Evolutionary conservation across 2,888 invertebrate genomes (phyloP).

Genomic region (Macropis europaea): DNA sequence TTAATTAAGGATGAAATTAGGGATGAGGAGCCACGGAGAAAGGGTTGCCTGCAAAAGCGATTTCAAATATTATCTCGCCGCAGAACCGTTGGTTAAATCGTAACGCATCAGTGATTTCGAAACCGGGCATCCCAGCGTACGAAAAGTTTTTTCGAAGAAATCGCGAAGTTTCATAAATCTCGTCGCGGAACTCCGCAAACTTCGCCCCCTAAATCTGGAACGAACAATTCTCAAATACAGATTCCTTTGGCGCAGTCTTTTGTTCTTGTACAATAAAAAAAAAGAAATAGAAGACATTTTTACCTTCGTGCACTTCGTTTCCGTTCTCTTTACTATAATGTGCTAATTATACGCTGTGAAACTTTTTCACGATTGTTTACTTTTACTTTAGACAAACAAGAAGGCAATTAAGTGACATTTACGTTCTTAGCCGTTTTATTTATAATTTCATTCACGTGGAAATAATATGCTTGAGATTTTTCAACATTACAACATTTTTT

Average conservation of each 20-base stretch:
- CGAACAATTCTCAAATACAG: constrained; percentile 1
- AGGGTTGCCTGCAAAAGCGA: neutral
- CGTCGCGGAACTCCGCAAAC: constrained; percentile 8
- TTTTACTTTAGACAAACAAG: no score
- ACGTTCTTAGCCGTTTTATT: no score
- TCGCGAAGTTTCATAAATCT: constrained; percentile 37
- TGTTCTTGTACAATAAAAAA: neutral
- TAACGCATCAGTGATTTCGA: constrained; percentile 19
- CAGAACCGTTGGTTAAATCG: constrained; percentile 17
- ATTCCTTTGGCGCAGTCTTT: neutral
- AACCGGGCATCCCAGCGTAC: neutral
- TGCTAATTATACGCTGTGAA: no score
- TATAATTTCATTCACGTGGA: no score
- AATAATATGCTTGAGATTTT: no score
- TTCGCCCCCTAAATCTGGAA: constrained; percentile 15
- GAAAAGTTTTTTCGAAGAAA: constrained; percentile 20
- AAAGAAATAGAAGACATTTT: neutral
- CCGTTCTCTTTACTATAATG: neutral
- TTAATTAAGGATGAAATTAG: neutral
- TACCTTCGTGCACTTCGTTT: no score
- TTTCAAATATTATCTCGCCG: constrained; percentile 8
- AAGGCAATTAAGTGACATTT: no score
- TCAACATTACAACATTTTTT: no score
- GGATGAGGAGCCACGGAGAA: neutral
- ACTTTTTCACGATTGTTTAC: no score